phyloP scores from a whole-genome alignment of 1,140 invertebrate genomes.

The Aporrectodea caliginosa region DNA sequence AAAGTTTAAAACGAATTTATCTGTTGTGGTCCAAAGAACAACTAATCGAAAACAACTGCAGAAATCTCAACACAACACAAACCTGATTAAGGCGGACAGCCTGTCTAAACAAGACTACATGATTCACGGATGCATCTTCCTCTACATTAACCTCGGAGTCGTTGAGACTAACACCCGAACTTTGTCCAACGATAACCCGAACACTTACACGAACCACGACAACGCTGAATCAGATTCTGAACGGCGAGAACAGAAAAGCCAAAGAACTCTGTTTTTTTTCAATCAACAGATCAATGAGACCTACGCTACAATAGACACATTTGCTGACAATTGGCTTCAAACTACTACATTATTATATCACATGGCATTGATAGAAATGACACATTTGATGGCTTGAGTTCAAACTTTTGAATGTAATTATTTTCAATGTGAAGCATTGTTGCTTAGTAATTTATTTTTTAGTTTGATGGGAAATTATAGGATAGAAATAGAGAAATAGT shows the following conservation, averaged over 20 bases:
- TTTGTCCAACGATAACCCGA: conserved; percentile 67
- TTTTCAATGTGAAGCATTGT: too few relatives aligned
- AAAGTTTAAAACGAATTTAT: neutral
- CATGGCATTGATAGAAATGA: too few relatives aligned
- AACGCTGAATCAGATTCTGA: conserved; percentile 71
- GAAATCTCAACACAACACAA: too few relatives aligned
- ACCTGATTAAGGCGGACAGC: neutral
- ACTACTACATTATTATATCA: too few relatives aligned
- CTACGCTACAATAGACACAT: conserved; percentile 29
- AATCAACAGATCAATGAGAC: conserved; percentile 40
- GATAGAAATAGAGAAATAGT: too few relatives aligned
- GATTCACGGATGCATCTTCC: conserved; percentile 23
- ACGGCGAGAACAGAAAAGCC: conserved; percentile 73
- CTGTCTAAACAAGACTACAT: neutral
- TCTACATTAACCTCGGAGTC: neutral
- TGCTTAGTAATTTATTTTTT: too few relatives aligned
- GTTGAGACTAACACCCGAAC: conserved; percentile 62
- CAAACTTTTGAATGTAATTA: too few relatives aligned
- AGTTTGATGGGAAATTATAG: too few relatives aligned
- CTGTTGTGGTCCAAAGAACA: neutral
- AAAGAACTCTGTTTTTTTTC: conserved; percentile 72
- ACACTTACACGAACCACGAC: conserved; percentile 68
- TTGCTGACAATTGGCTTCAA: too few relatives aligned
- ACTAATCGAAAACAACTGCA: too few relatives aligned
- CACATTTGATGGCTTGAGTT: too few relatives aligned